Evolutionary conservation across 1,140 invertebrate species (phyloP).

Genomic region (Drosophila kikkawai): DNA sequence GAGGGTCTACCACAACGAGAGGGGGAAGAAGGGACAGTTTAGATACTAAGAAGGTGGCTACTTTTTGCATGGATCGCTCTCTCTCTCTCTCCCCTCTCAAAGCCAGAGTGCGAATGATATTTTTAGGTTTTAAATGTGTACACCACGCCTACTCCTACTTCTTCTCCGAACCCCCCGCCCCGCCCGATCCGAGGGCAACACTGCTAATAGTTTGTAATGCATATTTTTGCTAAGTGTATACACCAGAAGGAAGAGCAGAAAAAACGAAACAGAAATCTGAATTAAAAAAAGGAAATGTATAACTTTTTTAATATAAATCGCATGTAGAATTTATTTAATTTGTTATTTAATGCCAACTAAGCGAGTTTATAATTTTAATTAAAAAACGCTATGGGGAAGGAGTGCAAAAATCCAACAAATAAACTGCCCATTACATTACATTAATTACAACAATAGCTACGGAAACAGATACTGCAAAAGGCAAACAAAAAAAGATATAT

Average conservation of each 20-base stretch:
- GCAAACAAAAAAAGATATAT: slow-evolving; percentile 1
- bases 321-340: slow-evolving; percentile 74
- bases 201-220: slow-evolving; percentile 64
- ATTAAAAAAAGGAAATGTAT: slow-evolving; percentile 4
- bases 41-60: slow-evolving; percentile 87
- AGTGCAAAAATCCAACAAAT: slow-evolving; percentile 5
- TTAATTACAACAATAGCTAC: slow-evolving; percentile 47
- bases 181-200: slow-evolving; percentile 33
- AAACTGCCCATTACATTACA: slow-evolving; percentile 38
- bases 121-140: slow-evolving; percentile 68
- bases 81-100: slow-evolving; percentile 11
- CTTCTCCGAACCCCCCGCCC: slow-evolving; percentile 27
- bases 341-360: slow-evolving; percentile 81
- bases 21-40: slow-evolving; percentile 91
- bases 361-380: slow-evolving; percentile 80
- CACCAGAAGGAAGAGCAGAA: slow-evolving; percentile 48
- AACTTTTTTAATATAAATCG: slow-evolving; percentile 53
- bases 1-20: slow-evolving; percentile 91
- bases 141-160: slow-evolving; percentile 46
- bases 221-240: slow-evolving; percentile 83
- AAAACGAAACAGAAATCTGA: slow-evolving; percentile 10
- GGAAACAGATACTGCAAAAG: slow-evolving; percentile 16
- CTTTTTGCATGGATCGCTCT: slow-evolving; percentile 21
- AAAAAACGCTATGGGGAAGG: slow-evolving; percentile 30
- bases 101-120: slow-evolving; percentile 43